phyloP scores from a whole-genome alignment of 1,140 invertebrate species.

The Cataglyphis hispanica region DNA sequence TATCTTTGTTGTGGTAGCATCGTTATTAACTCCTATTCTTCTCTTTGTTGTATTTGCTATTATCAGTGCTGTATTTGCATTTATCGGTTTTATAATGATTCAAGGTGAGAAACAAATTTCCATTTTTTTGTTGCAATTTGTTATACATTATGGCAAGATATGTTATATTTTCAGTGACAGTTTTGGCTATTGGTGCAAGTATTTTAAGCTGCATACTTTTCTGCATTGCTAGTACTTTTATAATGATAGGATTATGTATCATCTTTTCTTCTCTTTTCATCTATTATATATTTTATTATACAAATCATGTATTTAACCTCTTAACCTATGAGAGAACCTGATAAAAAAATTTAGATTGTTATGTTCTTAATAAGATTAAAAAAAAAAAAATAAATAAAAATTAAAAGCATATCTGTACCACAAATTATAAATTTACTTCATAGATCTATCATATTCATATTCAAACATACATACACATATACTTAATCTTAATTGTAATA shows the following conservation, averaged over 20 bases:
- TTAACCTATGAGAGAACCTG: slow-evolving; percentile 20
- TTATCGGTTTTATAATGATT: slow-evolving; percentile 72
- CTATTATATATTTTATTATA: slow-evolving; percentile 46
- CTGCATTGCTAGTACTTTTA: slow-evolving; percentile 56
- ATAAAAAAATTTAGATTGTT: background rate
- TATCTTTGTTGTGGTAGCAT: background rate
- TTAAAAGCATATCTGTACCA: background rate
- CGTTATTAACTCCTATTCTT: slow-evolving; percentile 14
- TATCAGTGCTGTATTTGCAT: slow-evolving; percentile 55
- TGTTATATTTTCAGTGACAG: slow-evolving; percentile 66
- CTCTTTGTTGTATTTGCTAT: slow-evolving; percentile 40
- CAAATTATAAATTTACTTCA: background rate
- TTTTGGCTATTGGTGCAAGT: slow-evolving; percentile 67
- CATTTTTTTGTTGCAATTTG: background rate
- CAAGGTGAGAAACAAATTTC: slow-evolving; percentile 70
- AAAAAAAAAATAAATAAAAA: background rate
- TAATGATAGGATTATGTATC: slow-evolving; percentile 58
- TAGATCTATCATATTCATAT: background rate
- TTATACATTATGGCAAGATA: background rate
- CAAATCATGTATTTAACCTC: slow-evolving; percentile 7
- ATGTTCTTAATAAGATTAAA: background rate
- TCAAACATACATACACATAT: background rate
- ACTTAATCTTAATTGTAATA: too few species aligned
- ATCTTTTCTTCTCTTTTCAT: slow-evolving; percentile 4
- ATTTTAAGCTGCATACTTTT: slow-evolving; percentile 67